These are phyloP conservation scores for Catamblyrhynchus diadema DNA, from an alignment of 2,797 vertebrate species.

Conservation along the genomic window DNA sequence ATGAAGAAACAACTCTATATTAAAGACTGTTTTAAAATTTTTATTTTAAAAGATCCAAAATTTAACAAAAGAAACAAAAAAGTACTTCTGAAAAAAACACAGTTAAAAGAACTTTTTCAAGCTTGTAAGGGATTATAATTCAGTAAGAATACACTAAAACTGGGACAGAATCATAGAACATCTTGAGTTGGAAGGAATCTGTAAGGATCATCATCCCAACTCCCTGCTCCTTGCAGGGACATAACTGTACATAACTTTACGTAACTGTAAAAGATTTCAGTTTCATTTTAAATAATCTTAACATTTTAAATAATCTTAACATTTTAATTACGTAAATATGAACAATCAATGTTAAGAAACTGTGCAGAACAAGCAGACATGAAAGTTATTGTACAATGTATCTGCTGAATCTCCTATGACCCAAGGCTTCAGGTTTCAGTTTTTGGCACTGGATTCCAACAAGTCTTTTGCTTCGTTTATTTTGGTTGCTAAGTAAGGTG, in stretches of 20 bases:
- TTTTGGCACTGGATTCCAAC: slow-evolving; percentile 82
- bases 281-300: neutral
- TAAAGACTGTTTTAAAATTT: neutral
- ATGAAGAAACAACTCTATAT: neutral
- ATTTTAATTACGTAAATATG: neutral
- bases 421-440: slow-evolving; percentile 58
- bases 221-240: neutral
- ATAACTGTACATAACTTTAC: neutral
- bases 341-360: neutral
- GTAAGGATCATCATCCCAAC: neutral
- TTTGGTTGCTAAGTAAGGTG: slow-evolving; percentile 89
- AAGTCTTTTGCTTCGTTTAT: slow-evolving; percentile 95
- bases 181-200: neutral
- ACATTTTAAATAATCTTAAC: neutral
- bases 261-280: neutral
- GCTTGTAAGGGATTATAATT: neutral
- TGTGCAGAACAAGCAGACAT: neutral
- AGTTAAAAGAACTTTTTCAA: neutral
- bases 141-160: neutral
- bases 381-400: neutral
- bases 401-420: neutral
- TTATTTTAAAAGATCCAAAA: neutral
- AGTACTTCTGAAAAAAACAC: neutral
- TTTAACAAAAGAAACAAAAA: neutral
- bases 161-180: neutral